Percentiles rank a stretch among this genome's conserved stretches.
phyloP scores from a whole-genome alignment of 2,888 invertebrate species.

The Lissonota sp. region DNA sequence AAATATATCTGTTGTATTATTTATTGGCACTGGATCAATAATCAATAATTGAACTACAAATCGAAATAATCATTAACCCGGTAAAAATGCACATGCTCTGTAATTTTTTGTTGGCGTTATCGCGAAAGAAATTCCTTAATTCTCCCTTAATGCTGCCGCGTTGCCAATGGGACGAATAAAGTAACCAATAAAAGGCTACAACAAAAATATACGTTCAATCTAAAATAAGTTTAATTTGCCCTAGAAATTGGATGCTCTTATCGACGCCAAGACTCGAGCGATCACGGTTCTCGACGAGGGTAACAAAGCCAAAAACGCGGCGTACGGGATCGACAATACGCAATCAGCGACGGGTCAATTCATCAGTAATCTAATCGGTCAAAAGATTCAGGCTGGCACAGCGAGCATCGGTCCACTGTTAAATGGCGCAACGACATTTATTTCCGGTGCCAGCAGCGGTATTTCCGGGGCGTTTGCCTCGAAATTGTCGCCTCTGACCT shows the following conservation, averaged over 20 bases:
- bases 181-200: too few relatives aligned
- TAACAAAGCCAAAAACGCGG: conserved; percentile 91
- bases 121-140: too few relatives aligned
- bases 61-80: too few relatives aligned
- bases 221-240: conserved; percentile 69
- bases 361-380: conserved; percentile 88
- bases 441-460: conserved; percentile 75
- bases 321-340: conserved; percentile 90
- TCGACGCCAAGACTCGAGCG: conserved; percentile 91
- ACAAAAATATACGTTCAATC: neutral
- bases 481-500: conserved; percentile 82
- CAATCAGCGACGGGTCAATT: conserved; percentile 86
- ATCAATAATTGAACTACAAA: too few relatives aligned
- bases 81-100: too few relatives aligned
- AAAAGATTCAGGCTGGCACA: conserved; percentile 89
- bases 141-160: too few relatives aligned
- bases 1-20: too few relatives aligned
- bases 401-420: conserved; percentile 85
- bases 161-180: too few relatives aligned
- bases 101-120: too few relatives aligned
- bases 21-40: too few relatives aligned
- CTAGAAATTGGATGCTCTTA: conserved; percentile 93
- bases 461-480: conserved; percentile 75
- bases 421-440: conserved; percentile 87
- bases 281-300: conserved; percentile 89